phyloP scores from a whole-genome alignment of 2,888 invertebrate genomes.

The Coleophora flavipennella region DNA sequence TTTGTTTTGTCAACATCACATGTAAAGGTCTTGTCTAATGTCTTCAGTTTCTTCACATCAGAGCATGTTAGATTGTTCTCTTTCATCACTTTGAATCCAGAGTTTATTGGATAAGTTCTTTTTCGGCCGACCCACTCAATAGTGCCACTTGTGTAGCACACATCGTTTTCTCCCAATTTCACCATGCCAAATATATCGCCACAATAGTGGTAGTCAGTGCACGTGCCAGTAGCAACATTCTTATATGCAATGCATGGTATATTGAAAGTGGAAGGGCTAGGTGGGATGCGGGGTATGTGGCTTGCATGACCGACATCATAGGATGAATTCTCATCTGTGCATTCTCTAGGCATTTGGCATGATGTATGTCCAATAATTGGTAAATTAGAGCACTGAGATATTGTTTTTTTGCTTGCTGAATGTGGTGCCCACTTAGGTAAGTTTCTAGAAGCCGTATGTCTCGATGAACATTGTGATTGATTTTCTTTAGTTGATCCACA shows the following conservation, averaged over 20 bases:
- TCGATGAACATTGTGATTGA: no score
- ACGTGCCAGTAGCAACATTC: not conserved
- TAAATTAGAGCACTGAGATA: slow-evolving; percentile 7
- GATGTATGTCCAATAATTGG: not conserved
- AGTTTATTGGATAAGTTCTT: slow-evolving; percentile 52
- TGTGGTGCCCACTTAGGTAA: slow-evolving; percentile 16
- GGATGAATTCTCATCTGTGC: slow-evolving; percentile 16
- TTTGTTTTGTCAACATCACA: slow-evolving; percentile 16
- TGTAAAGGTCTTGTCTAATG: slow-evolving; percentile 14
- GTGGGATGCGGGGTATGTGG: slow-evolving; percentile 53
- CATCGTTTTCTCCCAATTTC: slow-evolving; percentile 54
- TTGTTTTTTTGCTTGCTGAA: slow-evolving; percentile 10
- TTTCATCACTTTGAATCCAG: slow-evolving; percentile 52
- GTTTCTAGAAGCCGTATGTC: no score
- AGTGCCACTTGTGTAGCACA: slow-evolving; percentile 62
- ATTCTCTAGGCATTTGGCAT: not conserved
- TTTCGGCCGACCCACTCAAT: slow-evolving; percentile 66
- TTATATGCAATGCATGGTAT: slow-evolving; percentile 39
- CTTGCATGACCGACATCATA: slow-evolving; percentile 47
- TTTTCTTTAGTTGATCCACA: no score
- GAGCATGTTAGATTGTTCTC: slow-evolving; percentile 17
- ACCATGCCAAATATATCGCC: slow-evolving; percentile 58
- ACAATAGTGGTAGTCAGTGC: slow-evolving; percentile 2
- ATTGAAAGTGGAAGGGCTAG: slow-evolving; percentile 44
- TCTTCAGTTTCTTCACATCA: slow-evolving; percentile 19